Evolutionary conservation across 2,797 vertebrate species (phyloP).

Genomic region (Hypotaenidia okinawae): DNA sequence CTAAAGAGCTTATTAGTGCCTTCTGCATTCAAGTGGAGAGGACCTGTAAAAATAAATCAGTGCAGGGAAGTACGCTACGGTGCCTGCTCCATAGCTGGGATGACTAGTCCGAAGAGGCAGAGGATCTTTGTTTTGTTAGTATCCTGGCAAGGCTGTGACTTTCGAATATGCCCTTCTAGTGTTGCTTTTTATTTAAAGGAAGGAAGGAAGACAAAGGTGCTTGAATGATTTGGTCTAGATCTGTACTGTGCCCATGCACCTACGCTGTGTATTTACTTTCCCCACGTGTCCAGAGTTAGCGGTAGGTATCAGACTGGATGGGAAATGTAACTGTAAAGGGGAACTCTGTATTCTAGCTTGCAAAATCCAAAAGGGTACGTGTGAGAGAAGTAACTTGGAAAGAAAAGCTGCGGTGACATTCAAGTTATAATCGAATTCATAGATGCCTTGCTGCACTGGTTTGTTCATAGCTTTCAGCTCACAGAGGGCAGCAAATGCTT

Average conservation of each 20-base stretch:
- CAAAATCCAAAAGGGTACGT: neutral
- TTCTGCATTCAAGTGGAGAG: slow-evolving; percentile 27
- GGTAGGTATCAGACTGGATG: neutral
- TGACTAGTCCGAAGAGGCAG: neutral
- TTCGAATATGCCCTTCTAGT: neutral
- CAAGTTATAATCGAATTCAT: neutral
- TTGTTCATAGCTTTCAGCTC: neutral
- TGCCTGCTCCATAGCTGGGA: neutral
- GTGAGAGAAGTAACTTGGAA: neutral
- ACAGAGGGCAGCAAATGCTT: neutral
- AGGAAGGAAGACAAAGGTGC: neutral
- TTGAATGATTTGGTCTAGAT: neutral
- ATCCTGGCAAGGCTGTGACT: neutral
- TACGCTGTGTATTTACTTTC: neutral
- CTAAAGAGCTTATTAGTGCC: neutral
- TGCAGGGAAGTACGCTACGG: neutral
- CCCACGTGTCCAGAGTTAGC: neutral
- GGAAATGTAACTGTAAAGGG: neutral
- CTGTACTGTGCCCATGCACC: neutral
- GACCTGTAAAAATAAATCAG: slow-evolving; percentile 27
- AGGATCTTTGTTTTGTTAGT: neutral
- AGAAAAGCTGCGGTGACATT: neutral
- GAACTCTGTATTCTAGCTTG: neutral
- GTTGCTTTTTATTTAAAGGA: neutral
- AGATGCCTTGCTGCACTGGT: neutral